These are phyloP conservation scores for Elymnias hypermnestra DNA, from an alignment of 1,140 invertebrate genomes.

Conservation along the genomic window DNA sequence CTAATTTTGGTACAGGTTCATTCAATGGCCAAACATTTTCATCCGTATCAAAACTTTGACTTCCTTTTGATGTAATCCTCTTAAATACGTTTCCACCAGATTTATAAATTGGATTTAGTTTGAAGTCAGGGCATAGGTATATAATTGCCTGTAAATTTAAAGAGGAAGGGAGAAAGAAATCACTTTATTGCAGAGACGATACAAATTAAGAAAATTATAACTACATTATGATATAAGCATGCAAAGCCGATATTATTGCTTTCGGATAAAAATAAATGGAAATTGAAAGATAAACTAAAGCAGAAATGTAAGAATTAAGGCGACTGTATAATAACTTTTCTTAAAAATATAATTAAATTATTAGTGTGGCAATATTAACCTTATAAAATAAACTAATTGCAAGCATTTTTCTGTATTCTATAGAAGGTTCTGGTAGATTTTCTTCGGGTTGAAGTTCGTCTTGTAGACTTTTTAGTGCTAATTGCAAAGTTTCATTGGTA, in stretches of 20 bases:
- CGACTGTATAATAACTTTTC: no score
- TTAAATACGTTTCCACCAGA: slow-evolving; percentile 75
- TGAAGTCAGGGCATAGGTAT: slow-evolving; percentile 60
- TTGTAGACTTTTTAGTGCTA: slow-evolving; percentile 77
- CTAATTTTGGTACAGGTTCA: slow-evolving; percentile 82
- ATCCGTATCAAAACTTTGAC: slow-evolving; percentile 81
- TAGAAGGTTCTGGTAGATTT: slow-evolving; percentile 78
- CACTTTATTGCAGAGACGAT: no score
- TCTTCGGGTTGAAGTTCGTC: slow-evolving; percentile 80
- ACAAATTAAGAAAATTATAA: no score
- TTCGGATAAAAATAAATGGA: no score
- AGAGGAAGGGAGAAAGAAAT: no score
- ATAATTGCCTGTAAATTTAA: slow-evolving; percentile 73
- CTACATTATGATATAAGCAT: no score
- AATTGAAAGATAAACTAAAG: no score
- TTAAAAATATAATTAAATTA: no score
- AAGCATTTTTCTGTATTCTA: slow-evolving; percentile 80
- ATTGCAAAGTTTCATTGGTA: slow-evolving; percentile 72
- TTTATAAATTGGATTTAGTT: slow-evolving; percentile 51
- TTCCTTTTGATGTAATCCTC: slow-evolving; percentile 79
- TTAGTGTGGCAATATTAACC: no score
- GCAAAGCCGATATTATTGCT: no score
- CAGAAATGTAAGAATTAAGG: no score
- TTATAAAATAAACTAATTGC: slow-evolving; percentile 84
- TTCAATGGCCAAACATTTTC: slow-evolving; percentile 82